These are phyloP conservation scores for Rhinopomastus cyanomelas DNA, from an alignment of 2,113 vertebrate species.

Conservation along the genomic window DNA sequence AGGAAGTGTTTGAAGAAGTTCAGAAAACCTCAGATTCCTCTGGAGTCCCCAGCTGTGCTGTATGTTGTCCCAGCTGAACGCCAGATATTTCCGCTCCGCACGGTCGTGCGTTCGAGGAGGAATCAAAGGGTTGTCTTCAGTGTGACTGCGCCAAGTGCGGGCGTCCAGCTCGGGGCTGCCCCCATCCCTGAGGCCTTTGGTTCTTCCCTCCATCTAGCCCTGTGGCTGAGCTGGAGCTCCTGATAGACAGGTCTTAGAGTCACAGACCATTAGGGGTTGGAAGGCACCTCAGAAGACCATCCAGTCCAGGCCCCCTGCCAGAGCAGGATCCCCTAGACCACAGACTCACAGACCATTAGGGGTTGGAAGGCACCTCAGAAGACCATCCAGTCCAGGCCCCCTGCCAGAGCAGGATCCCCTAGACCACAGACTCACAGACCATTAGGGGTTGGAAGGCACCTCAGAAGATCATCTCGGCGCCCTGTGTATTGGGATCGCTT, in stretches of 20 bases:
- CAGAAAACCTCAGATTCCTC: slow-evolving; percentile 35
- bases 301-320: too few species aligned
- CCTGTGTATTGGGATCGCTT: not conserved
- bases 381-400: too few species aligned
- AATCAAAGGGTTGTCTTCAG: not conserved
- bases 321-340: too few species aligned
- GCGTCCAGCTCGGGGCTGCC: not conserved
- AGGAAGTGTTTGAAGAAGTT: slow-evolving; percentile 19
- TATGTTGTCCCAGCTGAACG: slow-evolving; percentile 45
- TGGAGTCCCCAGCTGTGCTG: slow-evolving; percentile 50
- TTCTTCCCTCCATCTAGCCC: not conserved
- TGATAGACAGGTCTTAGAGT: not conserved
- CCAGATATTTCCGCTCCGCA: slow-evolving; percentile 41
- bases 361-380: too few species aligned
- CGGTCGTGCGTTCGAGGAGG: not conserved
- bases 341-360: too few species aligned
- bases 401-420: too few species aligned
- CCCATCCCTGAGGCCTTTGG: not conserved
- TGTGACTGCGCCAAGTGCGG: not conserved
- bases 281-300: too few species aligned
- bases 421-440: too few species aligned
- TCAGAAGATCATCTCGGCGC: too few species aligned
- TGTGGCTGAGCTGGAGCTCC: not conserved
- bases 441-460: too few species aligned
- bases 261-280: too few species aligned